Evolutionary conservation across 2,797 vertebrate species (phyloP).

Genomic region (Numenius phaeopus): DNA sequence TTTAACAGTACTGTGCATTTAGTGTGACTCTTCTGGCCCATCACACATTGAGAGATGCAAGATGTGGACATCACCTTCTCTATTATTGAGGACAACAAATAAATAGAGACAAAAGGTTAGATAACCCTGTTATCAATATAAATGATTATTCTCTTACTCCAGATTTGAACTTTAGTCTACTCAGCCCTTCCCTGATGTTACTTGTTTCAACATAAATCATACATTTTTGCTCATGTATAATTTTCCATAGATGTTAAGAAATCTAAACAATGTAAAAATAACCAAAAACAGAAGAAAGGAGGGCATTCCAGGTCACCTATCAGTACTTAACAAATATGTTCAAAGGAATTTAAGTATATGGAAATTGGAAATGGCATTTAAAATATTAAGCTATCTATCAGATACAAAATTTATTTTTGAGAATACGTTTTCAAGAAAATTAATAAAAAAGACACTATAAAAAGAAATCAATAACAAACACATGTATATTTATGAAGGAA

Average conservation of each 20-base stretch:
- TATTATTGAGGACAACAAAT: background rate
- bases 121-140: background rate
- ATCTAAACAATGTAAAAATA: background rate
- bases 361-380: background rate
- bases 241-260: background rate
- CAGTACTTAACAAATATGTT: background rate
- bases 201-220: background rate
- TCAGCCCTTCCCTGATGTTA: background rate
- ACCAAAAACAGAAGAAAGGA: background rate
- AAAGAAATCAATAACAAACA: background rate
- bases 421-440: background rate
- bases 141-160: background rate
- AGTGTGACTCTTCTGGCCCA: background rate
- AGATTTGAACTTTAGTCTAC: background rate
- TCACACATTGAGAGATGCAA: background rate
- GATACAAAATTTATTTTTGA: background rate
- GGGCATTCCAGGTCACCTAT: background rate
- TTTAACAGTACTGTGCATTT: background rate
- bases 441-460: background rate
- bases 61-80: rapidly evolving
- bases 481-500: background rate
- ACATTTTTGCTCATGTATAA: background rate
- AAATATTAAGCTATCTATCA: background rate
- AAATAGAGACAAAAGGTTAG: background rate
- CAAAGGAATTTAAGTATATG: background rate